phyloP scores from a whole-genome alignment of 2,888 invertebrate species.

The Osmoderma eremita region DNA sequence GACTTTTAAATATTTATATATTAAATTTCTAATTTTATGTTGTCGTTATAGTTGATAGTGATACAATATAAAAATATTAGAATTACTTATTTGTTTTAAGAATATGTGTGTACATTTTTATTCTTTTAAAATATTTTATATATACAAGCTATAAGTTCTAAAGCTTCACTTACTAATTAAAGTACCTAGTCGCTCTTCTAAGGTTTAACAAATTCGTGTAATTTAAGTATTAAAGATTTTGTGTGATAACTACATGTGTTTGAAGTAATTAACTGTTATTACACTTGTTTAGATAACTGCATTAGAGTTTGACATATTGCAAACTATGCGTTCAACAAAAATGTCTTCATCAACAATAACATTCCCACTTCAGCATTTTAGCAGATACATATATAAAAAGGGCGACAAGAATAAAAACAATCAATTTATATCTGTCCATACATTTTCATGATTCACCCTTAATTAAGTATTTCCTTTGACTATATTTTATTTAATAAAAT shows the following conservation, averaged over 20 bases:
- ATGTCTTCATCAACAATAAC: conserved; percentile 9
- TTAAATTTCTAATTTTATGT: conserved; percentile 27
- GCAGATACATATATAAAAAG: not conserved
- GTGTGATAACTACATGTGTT: not conserved
- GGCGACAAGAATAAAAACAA: conserved; percentile 22
- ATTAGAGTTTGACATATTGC: not conserved
- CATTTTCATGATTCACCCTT: conserved; percentile 16
- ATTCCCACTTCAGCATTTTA: conserved; percentile 27
- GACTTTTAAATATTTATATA: conserved; percentile 32
- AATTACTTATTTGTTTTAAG: conserved; percentile 30
- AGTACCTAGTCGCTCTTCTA: conserved; percentile 3
- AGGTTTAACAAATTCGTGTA: not conserved
- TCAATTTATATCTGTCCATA: conserved; percentile 1
- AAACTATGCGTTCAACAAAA: conserved; percentile 15
- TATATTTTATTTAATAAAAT: conserved; percentile 31
- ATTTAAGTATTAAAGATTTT: not conserved
- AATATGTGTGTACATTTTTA: conserved; percentile 17
- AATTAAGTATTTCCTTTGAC: conserved; percentile 27
- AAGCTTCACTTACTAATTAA: conserved; percentile 4
- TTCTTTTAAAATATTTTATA: conserved; percentile 20
- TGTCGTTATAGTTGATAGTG: conserved; percentile 25
- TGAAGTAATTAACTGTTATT: not conserved
- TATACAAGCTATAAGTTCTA: not conserved
- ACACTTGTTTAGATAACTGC: conserved; percentile 1
- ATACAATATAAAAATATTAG: conserved; percentile 14